These are phyloP conservation scores for Erynnis tages DNA, from an alignment of 2,888 invertebrate species.

Conservation along the genomic window DNA sequence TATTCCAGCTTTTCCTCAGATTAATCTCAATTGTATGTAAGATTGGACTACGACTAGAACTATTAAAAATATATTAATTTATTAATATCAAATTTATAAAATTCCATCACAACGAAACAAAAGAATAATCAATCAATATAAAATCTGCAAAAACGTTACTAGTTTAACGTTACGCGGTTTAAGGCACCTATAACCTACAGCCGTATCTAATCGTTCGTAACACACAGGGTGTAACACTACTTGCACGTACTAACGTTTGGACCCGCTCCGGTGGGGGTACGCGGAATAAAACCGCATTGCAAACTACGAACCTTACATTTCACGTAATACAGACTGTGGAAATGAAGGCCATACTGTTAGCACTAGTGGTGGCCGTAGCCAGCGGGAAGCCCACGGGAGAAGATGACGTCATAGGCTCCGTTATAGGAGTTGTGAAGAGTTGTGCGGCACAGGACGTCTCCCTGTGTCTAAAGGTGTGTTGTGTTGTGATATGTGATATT, in stretches of 20 bases:
- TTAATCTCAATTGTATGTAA: too few relatives aligned
- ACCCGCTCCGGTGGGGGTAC: conserved; percentile 50
- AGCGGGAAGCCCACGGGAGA: conserved; percentile 73
- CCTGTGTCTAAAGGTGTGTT: conserved; percentile 88
- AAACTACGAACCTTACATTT: conserved; percentile 62
- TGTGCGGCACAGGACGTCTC: conserved; percentile 86
- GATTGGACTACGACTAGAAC: too few relatives aligned
- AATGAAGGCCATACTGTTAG: conserved; percentile 73
- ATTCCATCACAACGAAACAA: too few relatives aligned
- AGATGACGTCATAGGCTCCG: conserved; percentile 81
- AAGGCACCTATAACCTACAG: not conserved
- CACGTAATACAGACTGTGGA: conserved; percentile 50
- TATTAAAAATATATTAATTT: too few relatives aligned
- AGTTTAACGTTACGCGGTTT: too few relatives aligned
- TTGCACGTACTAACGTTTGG: conserved; percentile 29
- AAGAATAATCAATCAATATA: too few relatives aligned
- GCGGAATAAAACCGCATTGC: conserved; percentile 68
- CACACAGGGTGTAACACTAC: conserved; percentile 12
- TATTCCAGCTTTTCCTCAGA: too few relatives aligned
- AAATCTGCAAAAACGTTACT: too few relatives aligned
- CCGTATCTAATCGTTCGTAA: conserved; percentile 25
- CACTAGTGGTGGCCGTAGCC: conserved; percentile 75
- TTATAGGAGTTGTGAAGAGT: conserved; percentile 85
- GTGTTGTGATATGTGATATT: conserved; percentile 39
- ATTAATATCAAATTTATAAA: too few relatives aligned